These are phyloP conservation scores for Aurelia aurita complex sp. Pacific DNA, from an alignment of 30 jellyfish, hydroid and myxozoan genomes.

Conservation along the genomic window DNA sequence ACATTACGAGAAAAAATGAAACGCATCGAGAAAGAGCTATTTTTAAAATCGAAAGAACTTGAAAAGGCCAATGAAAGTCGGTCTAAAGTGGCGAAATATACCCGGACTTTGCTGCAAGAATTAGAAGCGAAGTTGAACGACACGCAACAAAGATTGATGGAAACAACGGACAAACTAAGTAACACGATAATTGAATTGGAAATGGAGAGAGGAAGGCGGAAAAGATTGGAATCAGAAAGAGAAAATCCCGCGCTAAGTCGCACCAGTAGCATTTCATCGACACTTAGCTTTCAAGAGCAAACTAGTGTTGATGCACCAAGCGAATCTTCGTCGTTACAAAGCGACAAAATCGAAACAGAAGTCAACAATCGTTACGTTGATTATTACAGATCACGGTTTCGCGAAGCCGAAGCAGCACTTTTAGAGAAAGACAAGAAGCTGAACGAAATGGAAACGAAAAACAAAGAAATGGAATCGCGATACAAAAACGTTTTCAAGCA, in stretches of 20 bases:
- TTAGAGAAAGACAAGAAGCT: constrained; percentile 89
- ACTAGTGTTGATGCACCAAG: constrained; percentile 23
- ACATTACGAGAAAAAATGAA: constrained; percentile 83
- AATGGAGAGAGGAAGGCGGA: constrained; percentile 85
- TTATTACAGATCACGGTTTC: constrained; percentile 85
- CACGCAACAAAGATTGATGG: constrained; percentile 76
- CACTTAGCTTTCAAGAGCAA: constrained; percentile 43
- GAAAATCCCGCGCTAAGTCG: constrained; percentile 70
- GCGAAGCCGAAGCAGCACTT: constrained; percentile 93
- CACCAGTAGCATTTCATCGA: constrained; percentile 64
- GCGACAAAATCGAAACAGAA: constrained; percentile 67
- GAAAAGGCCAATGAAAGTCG: constrained; percentile 99
- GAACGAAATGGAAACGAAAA: constrained; percentile 71
- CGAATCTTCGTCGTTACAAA: constrained; percentile 26
- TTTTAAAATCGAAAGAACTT: constrained; percentile 88
- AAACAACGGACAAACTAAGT: constrained; percentile 75
- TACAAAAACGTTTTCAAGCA: constrained; percentile 78
- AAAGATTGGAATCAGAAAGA: constrained; percentile 70
- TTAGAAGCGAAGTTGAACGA: constrained; percentile 89
- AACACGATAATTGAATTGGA: constrained; percentile 75
- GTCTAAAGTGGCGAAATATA: constrained; percentile 96
- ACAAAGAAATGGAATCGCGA: constrained; percentile 71
- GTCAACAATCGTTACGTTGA: constrained; percentile 88
- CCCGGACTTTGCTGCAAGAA: constrained; percentile 96
- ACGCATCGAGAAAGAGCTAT: constrained; percentile 90